Percentiles rank a stretch among this genome's conserved stretches.
Conservation (phyloP, 2,888 invertebrate genomes). For the Plebejus argus region DNA sequence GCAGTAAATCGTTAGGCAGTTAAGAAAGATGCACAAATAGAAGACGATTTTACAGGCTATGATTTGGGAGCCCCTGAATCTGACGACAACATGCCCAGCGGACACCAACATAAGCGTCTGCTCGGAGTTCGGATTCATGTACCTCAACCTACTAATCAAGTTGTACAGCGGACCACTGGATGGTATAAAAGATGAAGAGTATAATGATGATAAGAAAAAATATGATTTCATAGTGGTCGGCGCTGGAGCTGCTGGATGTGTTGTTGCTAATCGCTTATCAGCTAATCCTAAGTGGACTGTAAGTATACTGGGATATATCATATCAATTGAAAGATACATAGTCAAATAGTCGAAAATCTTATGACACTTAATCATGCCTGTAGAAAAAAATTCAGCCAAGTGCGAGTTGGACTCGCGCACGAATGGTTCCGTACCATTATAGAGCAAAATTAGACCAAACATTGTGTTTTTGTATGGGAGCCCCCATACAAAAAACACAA, state of each 20-base stretch:
- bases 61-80: slow-evolving; percentile 44
- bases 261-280: slow-evolving; percentile 59
- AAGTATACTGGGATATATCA: neutral
- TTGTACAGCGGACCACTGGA: slow-evolving; percentile 32
- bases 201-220: slow-evolving; percentile 42
- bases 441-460: too few species aligned
- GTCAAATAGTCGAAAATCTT: too few species aligned
- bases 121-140: slow-evolving; percentile 36
- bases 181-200: slow-evolving; percentile 29
- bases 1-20: too few species aligned
- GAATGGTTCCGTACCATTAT: too few species aligned
- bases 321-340: too few species aligned
- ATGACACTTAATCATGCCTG: too few species aligned
- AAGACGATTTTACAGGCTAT: slow-evolving; percentile 27
- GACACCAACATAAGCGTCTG: slow-evolving; percentile 52
- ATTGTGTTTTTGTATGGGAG: too few species aligned
- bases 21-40: neutral
- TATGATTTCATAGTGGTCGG: slow-evolving; percentile 67
- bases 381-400: too few species aligned
- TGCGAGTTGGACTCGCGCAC: too few species aligned
- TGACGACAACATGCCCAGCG: slow-evolving; percentile 45
- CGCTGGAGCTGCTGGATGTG: slow-evolving; percentile 62
- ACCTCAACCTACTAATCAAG: slow-evolving; percentile 28
- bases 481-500: too few species aligned
- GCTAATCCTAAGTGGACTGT: slow-evolving; percentile 56